Base-by-base conservation (phyloP, 2,113 vertebrate genomes). In the Isurus oxyrinchus region DNA sequence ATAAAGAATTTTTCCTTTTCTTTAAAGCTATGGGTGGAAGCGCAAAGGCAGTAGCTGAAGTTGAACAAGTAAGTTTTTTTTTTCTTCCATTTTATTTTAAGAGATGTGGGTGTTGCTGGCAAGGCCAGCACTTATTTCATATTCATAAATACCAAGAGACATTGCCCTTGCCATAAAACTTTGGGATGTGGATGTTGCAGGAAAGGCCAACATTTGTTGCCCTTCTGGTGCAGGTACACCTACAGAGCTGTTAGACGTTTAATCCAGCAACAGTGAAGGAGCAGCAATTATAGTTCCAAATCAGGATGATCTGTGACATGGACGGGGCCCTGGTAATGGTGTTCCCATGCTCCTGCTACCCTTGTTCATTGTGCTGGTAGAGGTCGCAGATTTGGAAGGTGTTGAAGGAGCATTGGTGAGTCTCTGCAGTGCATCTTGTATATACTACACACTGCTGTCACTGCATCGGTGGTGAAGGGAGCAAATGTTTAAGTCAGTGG, bases 1-100 rank as follows among this genome's bases (percentile, higher is more conserved):
- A 0, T 11, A 2, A 66, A 67, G 86, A 27, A 5, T 35, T 72
- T 35, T 96, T 0, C 96, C 97, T 93, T 96, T 97, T 97, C 97
- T 11, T 63, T 72, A 95, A 95, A 98, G 98, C 96, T 69, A 97
- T 97, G 96, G 97, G 97, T 96, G 98, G 97, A 96, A 97, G 96
- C 61, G 96, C 96, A 6, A 97, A 97, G 76, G 97, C 94, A 0
- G 87, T 98, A 86, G 97, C 98, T 96, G 97, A 97, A 2, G 97
- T 97, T 69, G 97, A 97, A 96, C 0, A 0, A 5, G 55, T 84
- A 49, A 40, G 0, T 67, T 2, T 95, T 93, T 87, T 0, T 66
- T 72, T 25, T 66, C 57, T 59, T 13, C 6, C n/a, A n/a, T 94
- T 16, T 95, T 96, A 86, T 2, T n/a, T 94, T 11, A 76, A 35